Percentiles rank a stretch among this genome's conserved stretches.
These are phyloP conservation scores for Astropecten irregularis DNA, from an alignment of 53 echinoderm and acorn worm species.

Conservation along the genomic window DNA sequence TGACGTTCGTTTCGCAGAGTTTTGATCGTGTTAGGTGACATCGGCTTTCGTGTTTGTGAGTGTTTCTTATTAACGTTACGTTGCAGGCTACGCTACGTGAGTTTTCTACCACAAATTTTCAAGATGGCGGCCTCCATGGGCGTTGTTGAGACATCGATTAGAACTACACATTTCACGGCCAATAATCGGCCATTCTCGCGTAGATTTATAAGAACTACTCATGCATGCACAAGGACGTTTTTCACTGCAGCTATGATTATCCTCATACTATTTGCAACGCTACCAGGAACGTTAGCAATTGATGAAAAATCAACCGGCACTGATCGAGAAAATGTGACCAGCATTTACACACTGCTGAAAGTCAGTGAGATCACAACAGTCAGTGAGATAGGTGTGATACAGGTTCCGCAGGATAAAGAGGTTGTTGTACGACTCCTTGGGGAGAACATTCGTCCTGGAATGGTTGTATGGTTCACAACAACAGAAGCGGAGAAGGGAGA, in stretches of 20 bases:
- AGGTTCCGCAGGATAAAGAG: conserved; percentile 31
- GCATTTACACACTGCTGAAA: conserved; percentile 55
- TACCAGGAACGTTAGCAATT: neutral
- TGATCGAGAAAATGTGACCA: neutral
- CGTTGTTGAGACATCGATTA: conserved; percentile 20
- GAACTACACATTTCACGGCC: conserved; percentile 1
- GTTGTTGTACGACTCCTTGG: conserved; percentile 58
- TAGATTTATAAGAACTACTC: conserved; percentile 15
- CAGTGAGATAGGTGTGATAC: conserved; percentile 38
- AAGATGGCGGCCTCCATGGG: conserved; percentile 53
- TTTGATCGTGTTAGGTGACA: too few species aligned
- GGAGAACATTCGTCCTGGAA: conserved; percentile 34
- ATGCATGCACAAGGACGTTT: conserved; percentile 17
- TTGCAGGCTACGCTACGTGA: too few species aligned
- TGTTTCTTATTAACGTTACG: too few species aligned
- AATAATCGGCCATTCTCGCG: neutral
- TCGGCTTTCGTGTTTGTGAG: too few species aligned
- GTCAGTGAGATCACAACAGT: conserved; percentile 26
- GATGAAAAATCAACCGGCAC: neutral
- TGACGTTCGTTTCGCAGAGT: too few species aligned
- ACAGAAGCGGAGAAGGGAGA: conserved; percentile 13
- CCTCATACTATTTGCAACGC: neutral
- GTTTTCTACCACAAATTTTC: too few species aligned
- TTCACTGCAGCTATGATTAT: neutral
- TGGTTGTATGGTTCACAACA: conserved; percentile 56